Base-by-base conservation (phyloP, 53 echinoderm and acorn worm genomes). In the Hippasteria phrygiana region DNA sequence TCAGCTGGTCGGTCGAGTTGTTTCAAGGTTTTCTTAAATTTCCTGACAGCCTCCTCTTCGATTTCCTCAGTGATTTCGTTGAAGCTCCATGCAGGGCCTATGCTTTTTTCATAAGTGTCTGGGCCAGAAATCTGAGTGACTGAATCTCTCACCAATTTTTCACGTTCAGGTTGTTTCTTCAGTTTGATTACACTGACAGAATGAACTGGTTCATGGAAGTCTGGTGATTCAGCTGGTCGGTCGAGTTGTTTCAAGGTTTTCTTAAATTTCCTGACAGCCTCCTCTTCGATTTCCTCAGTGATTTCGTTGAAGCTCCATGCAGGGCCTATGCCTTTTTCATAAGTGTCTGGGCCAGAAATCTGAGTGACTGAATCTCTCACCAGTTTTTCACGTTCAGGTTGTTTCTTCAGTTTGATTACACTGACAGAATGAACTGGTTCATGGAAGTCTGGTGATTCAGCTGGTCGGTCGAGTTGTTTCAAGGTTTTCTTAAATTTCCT, bases 391-490 rank as follows among this genome's bases (percentile, higher is more conserved):
- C 63, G 62, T 43, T 45, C 37, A 1, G 62, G 76, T 45, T 56
- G 35, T 77, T 62, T 91, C 66, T 88, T 75, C 47, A 88, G 55
- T 54, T 88, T 88, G 63, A 88, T 88, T 20, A 78, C 78, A 38
- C 78, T 78, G 27, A 88, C 36, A 35, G 88, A 72, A 34, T 47
- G 88, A 36, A 77, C 34, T 55, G 76, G 76, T 33, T 62, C 55
- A 10, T 88, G 64, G 2, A 47, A 48, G 26, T 88, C 63, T 18
- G 22, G 78, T 38, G 38, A 20, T 39, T 78, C 78, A 38, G 78
- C 55, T 50, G 41, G 41, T 48, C 75, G 75, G 29, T 85, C 71
- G 0, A 85, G 37, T 50, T 53, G 48, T 37, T 55, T 69, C 31
- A 85, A 35, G 4, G 55, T 90, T 36, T 35, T 71, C 46, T 72